Conservation (phyloP, 2,797 vertebrate species). For the Masticophis lateralis region DNA sequence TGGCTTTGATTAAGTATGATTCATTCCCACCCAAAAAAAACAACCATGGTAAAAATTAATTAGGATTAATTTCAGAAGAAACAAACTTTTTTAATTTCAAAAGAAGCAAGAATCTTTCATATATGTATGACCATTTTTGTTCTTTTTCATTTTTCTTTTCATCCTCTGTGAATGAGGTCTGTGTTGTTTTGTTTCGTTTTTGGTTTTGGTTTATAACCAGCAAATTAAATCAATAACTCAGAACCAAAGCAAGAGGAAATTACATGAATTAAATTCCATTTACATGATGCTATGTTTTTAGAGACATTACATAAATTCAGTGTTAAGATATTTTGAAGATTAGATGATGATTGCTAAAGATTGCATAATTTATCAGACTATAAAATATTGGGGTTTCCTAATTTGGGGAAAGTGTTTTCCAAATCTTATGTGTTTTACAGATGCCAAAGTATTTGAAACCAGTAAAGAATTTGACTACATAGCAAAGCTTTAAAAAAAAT, state of each 20-base stretch:
- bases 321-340: background rate
- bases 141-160: background rate
- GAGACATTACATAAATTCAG: slow-evolving; percentile 5
- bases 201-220: background rate
- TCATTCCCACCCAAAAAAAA: background rate
- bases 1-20: background rate
- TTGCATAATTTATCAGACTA: background rate
- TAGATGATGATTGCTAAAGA: background rate
- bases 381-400: background rate
- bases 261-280: background rate
- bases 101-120: background rate
- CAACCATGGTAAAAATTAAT: background rate
- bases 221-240: background rate
- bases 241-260: background rate
- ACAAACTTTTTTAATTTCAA: background rate
- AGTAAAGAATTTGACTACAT: background rate
- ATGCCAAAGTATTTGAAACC: background rate
- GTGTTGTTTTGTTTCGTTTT: background rate
- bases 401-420: background rate
- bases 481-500: background rate
- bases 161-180: background rate
- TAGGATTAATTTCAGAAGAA: background rate
- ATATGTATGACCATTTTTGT: background rate
- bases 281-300: background rate
- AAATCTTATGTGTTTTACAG: background rate